These are phyloP conservation scores for Amblyteles armatorius DNA, from an alignment of 2,888 invertebrate genomes.

Conservation along the genomic window DNA sequence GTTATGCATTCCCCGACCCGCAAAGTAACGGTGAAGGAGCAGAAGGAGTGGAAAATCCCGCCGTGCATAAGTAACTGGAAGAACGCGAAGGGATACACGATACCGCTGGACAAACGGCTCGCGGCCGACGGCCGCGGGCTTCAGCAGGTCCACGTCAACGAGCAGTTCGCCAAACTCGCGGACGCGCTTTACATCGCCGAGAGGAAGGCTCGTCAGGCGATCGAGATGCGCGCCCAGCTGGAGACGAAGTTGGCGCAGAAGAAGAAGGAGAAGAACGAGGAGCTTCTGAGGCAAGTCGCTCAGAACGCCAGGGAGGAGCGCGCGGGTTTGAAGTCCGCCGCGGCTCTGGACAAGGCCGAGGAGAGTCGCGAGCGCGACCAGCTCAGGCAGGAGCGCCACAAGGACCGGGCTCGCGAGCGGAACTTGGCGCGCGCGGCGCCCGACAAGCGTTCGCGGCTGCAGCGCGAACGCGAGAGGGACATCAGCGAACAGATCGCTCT, in stretches of 20 bases:
- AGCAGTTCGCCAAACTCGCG: slow-evolving; percentile 99
- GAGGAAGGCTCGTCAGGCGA: slow-evolving; percentile 98
- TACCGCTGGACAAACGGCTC: slow-evolving; percentile 98
- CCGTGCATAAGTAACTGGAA: slow-evolving; percentile 99
- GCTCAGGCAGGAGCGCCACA: slow-evolving; percentile 94
- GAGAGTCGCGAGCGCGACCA: slow-evolving; percentile 94
- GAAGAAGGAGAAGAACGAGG: slow-evolving; percentile 99
- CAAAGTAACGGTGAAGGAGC: slow-evolving; percentile 99
- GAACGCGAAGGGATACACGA: slow-evolving; percentile 99
- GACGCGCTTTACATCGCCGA: slow-evolving; percentile 99
- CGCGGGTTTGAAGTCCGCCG: slow-evolving; percentile 90
- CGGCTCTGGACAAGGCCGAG: slow-evolving; percentile 87
- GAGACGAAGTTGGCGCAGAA: slow-evolving; percentile 98
- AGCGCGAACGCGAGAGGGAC: slow-evolving; percentile 96
- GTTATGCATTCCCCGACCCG: slow-evolving; percentile 99
- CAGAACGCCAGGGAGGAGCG: slow-evolving; percentile 98
- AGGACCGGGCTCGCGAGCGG: slow-evolving; percentile 96
- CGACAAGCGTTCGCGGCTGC: slow-evolving; percentile 95
- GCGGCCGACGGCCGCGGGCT: slow-evolving; percentile 99
- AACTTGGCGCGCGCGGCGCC: slow-evolving; percentile 97
- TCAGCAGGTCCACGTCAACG: slow-evolving; percentile 99
- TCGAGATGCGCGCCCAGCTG: slow-evolving; percentile 97
- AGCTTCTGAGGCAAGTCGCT: slow-evolving; percentile 95
- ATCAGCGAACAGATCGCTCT: slow-evolving; percentile 99
- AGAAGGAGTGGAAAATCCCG: slow-evolving; percentile 99